Evolutionary conservation across 2,113 vertebrate species (phyloP), one percentile per base, ranked within the genome.

Genomic region (Neomonachus schauinslandi): DNA sequence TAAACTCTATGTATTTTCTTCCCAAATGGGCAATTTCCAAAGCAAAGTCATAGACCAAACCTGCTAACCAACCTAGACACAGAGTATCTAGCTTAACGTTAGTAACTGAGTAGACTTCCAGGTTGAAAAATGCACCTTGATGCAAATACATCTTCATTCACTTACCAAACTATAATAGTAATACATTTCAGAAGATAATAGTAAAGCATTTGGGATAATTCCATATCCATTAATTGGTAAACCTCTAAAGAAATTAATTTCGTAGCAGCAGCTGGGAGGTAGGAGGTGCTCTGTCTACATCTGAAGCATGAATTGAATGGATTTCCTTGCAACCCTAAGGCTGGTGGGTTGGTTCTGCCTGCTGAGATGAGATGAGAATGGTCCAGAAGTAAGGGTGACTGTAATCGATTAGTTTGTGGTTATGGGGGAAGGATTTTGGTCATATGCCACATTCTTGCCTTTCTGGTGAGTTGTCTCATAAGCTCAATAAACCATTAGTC

Each of bases 401-500:
- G 4, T 5, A 9, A 6, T 31, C 6, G 11, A 15, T 42, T 5
- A 4, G 24, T 10, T 51, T 42, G n/a, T 28, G 67, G 67, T 31
- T 13, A 8, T 1, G 5, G 36, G 26, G 16, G 26, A 21, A 21
- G 67, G 51, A 42, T 7, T 21, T 42, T 69, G 67, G 9, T 4
- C 49, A 1, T 14, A 7, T 1, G 65, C 65, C 36, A 19, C 49
- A 2, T 26, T 71, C 49, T 36, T 18, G 49, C 19, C 39, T 26
- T 39, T 33, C 16, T 31, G n/a, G 24, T 0, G 6, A 11, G 3
- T 2, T 28, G 4, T 53, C 21, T 87, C 46, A 0, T 5, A 53
- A 51, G 21, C 33, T 5, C 33, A 2, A 1, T 21, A 21, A 57
- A 9, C 67, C 67, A 0, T 31, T 0, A 7, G 16, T 28, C 49